A percentile compares a stretch with the other conserved stretches of the same genome.
phyloP scores from a whole-genome alignment of 2,888 invertebrate genomes.

The Dynastes hyllus region DNA sequence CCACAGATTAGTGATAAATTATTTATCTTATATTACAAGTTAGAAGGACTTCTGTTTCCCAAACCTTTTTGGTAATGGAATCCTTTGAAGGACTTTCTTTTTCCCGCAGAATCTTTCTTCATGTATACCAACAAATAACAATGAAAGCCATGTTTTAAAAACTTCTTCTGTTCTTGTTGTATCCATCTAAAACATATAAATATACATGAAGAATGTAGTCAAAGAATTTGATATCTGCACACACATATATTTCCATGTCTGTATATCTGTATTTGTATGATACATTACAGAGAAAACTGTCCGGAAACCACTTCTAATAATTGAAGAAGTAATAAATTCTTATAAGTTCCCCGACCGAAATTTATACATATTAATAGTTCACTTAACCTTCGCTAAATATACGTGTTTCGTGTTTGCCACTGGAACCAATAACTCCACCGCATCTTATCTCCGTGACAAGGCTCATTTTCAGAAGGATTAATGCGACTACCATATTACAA shows the following conservation, averaged over 20 bases:
- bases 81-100: too few relatives aligned
- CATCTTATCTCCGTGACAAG: slow-evolving; percentile 18
- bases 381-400: slow-evolving; percentile 31
- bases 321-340: slow-evolving; percentile 19
- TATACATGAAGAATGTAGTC: too few relatives aligned
- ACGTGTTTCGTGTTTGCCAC: slow-evolving; percentile 27
- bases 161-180: too few relatives aligned
- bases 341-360: slow-evolving; percentile 3
- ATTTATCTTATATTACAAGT: too few relatives aligned
- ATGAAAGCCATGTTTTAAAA: too few relatives aligned
- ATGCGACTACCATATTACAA: slow-evolving; percentile 27
- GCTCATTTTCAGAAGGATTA: slow-evolving; percentile 30
- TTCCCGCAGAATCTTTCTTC: too few relatives aligned
- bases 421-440: slow-evolving; percentile 17
- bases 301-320: background rate
- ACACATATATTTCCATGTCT: background rate
- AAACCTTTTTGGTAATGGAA: too few relatives aligned
- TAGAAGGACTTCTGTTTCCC: too few relatives aligned
- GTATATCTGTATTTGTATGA: background rate
- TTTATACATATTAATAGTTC: slow-evolving; percentile 29
- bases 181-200: too few relatives aligned
- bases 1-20: too few relatives aligned
- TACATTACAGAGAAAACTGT: background rate
- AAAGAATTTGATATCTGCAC: too few relatives aligned
- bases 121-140: too few relatives aligned